These are phyloP conservation scores for Schizopygopsis malacanthus DNA, from an alignment of 2,797 vertebrate species.

Conservation along the genomic window DNA sequence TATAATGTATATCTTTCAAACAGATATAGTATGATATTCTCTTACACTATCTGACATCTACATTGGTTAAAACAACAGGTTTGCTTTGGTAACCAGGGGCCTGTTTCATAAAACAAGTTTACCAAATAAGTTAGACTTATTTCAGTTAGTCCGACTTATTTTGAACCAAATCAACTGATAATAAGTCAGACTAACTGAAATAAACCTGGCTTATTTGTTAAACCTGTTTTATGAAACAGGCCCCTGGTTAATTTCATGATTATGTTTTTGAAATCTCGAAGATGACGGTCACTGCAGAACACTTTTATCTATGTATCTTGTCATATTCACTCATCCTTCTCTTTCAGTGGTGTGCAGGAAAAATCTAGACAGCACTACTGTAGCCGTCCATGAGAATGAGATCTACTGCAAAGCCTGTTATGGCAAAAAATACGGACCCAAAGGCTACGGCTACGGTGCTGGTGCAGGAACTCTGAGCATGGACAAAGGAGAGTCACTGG, in stretches of 20 bases:
- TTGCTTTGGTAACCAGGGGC: neutral
- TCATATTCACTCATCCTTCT: neutral
- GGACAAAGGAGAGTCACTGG: slow-evolving; percentile 90
- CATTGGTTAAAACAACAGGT: neutral
- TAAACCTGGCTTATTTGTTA: no score
- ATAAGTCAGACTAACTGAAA: no score
- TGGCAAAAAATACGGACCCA: slow-evolving; percentile 95
- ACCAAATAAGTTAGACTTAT: no score
- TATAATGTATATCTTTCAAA: neutral
- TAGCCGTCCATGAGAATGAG: slow-evolving; percentile 93
- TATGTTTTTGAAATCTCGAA: neutral
- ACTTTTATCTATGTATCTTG: neutral
- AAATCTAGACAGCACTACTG: slow-evolving; percentile 95
- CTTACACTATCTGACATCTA: neutral
- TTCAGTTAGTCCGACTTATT: no score
- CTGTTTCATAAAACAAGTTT: no score
- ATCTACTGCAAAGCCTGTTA: slow-evolving; percentile 98
- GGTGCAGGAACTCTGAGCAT: slow-evolving; percentile 94
- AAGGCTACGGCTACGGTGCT: slow-evolving; percentile 94
- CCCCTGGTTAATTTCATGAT: neutral
- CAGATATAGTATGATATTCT: neutral
- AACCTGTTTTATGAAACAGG: no score
- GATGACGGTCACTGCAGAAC: neutral
- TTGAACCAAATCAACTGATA: no score
- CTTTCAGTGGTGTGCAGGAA: slow-evolving; percentile 92